A percentile compares a stretch with the other conserved stretches of the same genome.
Conservation (phyloP, 2,888 invertebrate genomes). For the Drosophila suboccidentalis region DNA sequence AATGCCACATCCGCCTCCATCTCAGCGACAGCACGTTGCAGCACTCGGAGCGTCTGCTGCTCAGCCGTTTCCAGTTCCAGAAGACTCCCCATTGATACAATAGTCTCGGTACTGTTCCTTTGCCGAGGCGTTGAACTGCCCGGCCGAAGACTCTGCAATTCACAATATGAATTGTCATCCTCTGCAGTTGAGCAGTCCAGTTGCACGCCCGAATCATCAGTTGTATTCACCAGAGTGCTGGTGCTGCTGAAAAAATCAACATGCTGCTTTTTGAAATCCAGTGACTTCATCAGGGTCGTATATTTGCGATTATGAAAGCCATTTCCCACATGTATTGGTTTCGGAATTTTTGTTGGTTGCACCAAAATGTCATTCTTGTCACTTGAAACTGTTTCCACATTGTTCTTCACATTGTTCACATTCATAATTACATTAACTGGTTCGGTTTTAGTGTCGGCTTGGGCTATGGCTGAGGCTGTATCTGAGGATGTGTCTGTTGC, state of each 20-base stretch:
- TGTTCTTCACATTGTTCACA: background rate
- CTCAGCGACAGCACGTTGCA: slow-evolving; percentile 72
- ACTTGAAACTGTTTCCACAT: background rate
- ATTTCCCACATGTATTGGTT: slow-evolving; percentile 32
- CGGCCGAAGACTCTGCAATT: background rate
- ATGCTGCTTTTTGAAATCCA: background rate
- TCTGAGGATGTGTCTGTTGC: background rate
- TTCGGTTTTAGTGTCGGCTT: slow-evolving; percentile 1
- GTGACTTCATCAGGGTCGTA: slow-evolving; percentile 20
- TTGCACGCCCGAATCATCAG: slow-evolving; percentile 54
- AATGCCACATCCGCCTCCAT: slow-evolving; percentile 64
- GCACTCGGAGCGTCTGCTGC: slow-evolving; percentile 48
- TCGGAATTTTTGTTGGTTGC: slow-evolving; percentile 56
- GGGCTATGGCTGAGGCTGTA: background rate
- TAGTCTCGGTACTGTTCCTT: slow-evolving; percentile 14
- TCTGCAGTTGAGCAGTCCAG: slow-evolving; percentile 41
- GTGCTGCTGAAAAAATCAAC: slow-evolving; percentile 8
- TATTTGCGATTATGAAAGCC: slow-evolving; percentile 47
- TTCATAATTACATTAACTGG: slow-evolving; percentile 1
- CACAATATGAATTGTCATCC: slow-evolving; percentile 15
- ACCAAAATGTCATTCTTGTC: background rate
- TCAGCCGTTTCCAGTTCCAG: slow-evolving; percentile 48
- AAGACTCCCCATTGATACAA: slow-evolving; percentile 16
- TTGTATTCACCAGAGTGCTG: slow-evolving; percentile 11
- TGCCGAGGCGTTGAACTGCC: slow-evolving; percentile 4